Evolutionary conservation across 2,888 invertebrate species (phyloP), one percentile per base, ranked within the genome.

Genomic region (Incurvaria masculella): DNA sequence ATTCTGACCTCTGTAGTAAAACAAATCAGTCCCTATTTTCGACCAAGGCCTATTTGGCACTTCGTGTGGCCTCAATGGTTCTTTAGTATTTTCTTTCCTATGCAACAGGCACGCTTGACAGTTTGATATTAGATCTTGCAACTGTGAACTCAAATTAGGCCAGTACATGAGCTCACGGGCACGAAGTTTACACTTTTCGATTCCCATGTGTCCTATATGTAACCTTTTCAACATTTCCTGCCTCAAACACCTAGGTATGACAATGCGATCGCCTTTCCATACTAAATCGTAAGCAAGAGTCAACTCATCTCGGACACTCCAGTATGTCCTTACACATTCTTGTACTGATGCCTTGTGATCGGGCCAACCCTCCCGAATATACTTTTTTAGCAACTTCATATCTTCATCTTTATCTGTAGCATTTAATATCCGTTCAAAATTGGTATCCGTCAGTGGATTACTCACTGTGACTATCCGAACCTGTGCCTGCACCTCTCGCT

Each of bases 91-190:
- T 18, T 40, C 21, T 18, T 45, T 50, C 14, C 33, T 8, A 33
- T 33, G 33, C 3, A 53, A 48, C 6, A 56, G 39, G 42, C 55
- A 56, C 1, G 49, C 51, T n/a, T 54, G 52, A 41, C 55, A 55
- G 21, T 50, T 33, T 16, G 45, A 52, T 17, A 40, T 38, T 23
- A 43, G 47, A 45, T 55, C 50, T 14, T 51, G 21, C 45, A 55
- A 33, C n/a, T 56, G 51, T 8, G 49, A 23, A 19, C 46, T 52
- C 16, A 55, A 52, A 42, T 51, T 48, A 2, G 57, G 55, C 55
- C 55, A 56, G 48, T 48, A 57, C 43, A 55, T 50, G 21, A 50
- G 47, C 48, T 55, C 55, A 6, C 51, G 20, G 2, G 54, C 52
- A n/a, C 53, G 47, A 19, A 54, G 39, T 26, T 50, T 50, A 20